Conservation (phyloP, 2,113 vertebrate species). For the Monopterus albus region DNA sequence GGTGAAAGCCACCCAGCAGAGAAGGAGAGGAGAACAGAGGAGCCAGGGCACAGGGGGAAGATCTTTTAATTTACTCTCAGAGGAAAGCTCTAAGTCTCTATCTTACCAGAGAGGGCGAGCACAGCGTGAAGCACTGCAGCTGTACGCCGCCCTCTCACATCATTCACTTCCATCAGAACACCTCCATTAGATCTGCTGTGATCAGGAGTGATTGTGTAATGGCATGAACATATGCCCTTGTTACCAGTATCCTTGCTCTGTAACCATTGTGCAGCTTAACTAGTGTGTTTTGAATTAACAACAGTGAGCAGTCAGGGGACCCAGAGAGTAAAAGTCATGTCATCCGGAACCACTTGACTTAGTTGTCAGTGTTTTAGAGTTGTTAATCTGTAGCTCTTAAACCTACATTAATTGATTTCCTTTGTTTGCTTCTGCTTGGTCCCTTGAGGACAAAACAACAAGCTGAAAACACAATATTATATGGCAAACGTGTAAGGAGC, state of each 20-base stretch:
- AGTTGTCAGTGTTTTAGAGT: no score
- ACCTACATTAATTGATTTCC: neutral
- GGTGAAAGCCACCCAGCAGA: conserved; percentile 64
- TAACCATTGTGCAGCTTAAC: conserved; percentile 31
- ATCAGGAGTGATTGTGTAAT: conserved; percentile 48
- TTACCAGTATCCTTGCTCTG: conserved; percentile 21
- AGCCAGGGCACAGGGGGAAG: conserved; percentile 44
- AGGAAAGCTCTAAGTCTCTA: conserved; percentile 62
- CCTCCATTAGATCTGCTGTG: conserved; percentile 45
- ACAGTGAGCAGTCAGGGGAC: conserved; percentile 52
- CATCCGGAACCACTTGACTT: no score
- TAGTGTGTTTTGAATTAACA: conserved; percentile 45
- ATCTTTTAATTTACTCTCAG: conserved; percentile 71
- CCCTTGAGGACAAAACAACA: neutral
- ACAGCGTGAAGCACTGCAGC: conserved; percentile 37
- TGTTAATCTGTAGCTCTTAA: neutral
- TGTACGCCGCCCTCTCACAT: conserved; percentile 35
- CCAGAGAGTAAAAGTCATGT: conserved; percentile 56
- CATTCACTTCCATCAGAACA: conserved; percentile 43
- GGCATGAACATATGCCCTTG: conserved; percentile 24
- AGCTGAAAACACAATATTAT: conserved; percentile 2
- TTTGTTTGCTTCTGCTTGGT: no score
- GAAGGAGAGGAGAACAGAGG: conserved; percentile 50
- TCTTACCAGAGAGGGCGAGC: conserved; percentile 27
- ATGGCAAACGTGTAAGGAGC: neutral